Conservation (phyloP, 2,888 invertebrate genomes). For the Busseola fusca region DNA sequence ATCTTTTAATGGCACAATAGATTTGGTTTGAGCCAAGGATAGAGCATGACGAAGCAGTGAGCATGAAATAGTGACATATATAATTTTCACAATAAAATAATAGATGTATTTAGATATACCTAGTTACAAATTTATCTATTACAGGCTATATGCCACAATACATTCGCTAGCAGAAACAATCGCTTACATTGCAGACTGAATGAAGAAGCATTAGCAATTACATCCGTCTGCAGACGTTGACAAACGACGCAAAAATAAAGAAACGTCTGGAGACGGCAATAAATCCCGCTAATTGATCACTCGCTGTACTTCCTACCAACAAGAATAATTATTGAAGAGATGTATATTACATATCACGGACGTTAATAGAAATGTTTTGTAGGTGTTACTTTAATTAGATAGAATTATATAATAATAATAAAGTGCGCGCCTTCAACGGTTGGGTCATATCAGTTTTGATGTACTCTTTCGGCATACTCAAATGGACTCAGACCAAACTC, state of each 20-base stretch:
- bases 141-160: background rate
- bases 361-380: slow-evolving; percentile 16
- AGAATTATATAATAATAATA: no score
- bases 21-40: background rate
- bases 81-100: background rate
- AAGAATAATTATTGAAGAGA: slow-evolving; percentile 41
- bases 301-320: slow-evolving; percentile 36
- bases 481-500: no score
- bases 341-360: slow-evolving; percentile 1
- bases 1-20: background rate
- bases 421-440: no score
- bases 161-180: slow-evolving; percentile 20
- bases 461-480: no score
- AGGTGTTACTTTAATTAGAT: background rate
- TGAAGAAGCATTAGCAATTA: slow-evolving; percentile 54
- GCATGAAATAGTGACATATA: background rate
- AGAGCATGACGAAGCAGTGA: background rate
- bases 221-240: slow-evolving; percentile 63
- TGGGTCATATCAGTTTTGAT: no score
- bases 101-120: background rate
- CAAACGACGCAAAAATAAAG: slow-evolving; percentile 70
- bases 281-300: slow-evolving; percentile 59
- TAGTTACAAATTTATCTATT: background rate
- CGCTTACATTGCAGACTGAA: slow-evolving; percentile 22
- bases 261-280: slow-evolving; percentile 62